Conservation (phyloP, 2,888 invertebrate genomes). For the Pseudoips prasinana region DNA sequence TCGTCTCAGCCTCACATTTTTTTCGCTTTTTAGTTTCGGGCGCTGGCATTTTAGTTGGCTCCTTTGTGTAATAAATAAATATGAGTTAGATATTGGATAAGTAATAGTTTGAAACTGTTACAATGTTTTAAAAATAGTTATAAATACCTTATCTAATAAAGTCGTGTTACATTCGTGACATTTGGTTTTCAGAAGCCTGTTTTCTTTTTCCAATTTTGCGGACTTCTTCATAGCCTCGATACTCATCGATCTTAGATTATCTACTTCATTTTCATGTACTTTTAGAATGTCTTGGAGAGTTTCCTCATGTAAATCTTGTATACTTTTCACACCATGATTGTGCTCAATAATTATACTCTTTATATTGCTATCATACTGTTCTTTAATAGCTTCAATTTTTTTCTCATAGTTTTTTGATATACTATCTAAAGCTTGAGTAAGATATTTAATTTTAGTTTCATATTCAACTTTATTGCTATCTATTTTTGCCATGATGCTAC, state of each 20-base stretch:
- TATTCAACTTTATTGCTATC: conserved; percentile 49
- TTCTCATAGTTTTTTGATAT: conserved; percentile 63
- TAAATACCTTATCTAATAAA: conserved; percentile 47
- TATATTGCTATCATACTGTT: conserved; percentile 78
- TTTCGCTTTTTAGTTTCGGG: conserved; percentile 44
- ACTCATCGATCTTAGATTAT: conserved; percentile 69
- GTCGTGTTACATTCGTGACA: conserved; percentile 28
- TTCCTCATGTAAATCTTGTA: conserved; percentile 80
- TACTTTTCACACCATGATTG: conserved; percentile 76
- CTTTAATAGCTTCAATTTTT: conserved; percentile 70
- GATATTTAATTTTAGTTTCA: conserved; percentile 50
- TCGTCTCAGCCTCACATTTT: conserved; percentile 41
- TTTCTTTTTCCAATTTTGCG: conserved; percentile 67
- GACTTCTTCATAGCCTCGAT: conserved; percentile 70
- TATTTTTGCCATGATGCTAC: conserved; percentile 47
- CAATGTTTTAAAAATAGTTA: not conserved
- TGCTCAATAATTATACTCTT: conserved; percentile 77
- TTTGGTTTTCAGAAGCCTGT: conserved; percentile 49
- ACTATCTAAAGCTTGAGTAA: conserved; percentile 55
- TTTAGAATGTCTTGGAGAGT: conserved; percentile 68
- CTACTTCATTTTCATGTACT: conserved; percentile 77
- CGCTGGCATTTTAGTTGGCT: conserved; percentile 46
- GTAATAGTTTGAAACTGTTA: too few relatives aligned
- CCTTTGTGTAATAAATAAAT: conserved; percentile 43
- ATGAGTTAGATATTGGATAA: too few relatives aligned